Base-by-base conservation (phyloP, 92 coral and sea anemone species). In the Montipora capitata region DNA sequence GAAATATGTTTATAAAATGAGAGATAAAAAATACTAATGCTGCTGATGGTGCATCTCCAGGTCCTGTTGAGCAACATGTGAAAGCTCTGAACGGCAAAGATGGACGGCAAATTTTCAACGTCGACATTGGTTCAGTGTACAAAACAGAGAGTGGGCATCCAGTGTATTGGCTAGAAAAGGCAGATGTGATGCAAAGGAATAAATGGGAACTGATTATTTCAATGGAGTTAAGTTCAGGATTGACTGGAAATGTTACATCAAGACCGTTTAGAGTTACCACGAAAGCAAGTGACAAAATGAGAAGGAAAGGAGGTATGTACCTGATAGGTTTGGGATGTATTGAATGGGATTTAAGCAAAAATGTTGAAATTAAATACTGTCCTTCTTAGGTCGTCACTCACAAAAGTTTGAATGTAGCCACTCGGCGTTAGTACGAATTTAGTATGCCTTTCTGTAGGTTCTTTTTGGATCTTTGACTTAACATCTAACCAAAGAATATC, bases 121-220 rank as follows among this genome's bases (percentile, higher is more conserved):
- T 95, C 14, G 94, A 95, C 72, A 64, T 95, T 68, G 96, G 91
- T 43, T 89, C 98, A 9, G 98, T 90, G 68, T 93, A 90, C 87
- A 72, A 84, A 56, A 93, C 98, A 39, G 74, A 90, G 43, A 65
- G 84, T 45, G 98, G 94, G 5, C 89, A 93, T 40, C 49, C 79
- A 64, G 85, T 94, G 41, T 94, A 94, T 89, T 89, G 93, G 89
- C 75, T 95, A 17, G 95, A 94, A 59, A 92, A 94, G 52, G 95
- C 98, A 3, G 96, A 95, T 15, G 84, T 91, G 14, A 80, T 74
- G 62, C 78, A 84, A 27, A 84, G 90, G 67, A 95, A 92, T 70
- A 89, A 89, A 43, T 95, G 95, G 92, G 90, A 93, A 38, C 72
- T 95, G 63, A 74, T 90, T 17, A 79, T 93, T 2, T 74, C 44